Evolutionary conservation across 1,140 invertebrate species (phyloP).

Genomic region (Zaprionus camerounensis): DNA sequence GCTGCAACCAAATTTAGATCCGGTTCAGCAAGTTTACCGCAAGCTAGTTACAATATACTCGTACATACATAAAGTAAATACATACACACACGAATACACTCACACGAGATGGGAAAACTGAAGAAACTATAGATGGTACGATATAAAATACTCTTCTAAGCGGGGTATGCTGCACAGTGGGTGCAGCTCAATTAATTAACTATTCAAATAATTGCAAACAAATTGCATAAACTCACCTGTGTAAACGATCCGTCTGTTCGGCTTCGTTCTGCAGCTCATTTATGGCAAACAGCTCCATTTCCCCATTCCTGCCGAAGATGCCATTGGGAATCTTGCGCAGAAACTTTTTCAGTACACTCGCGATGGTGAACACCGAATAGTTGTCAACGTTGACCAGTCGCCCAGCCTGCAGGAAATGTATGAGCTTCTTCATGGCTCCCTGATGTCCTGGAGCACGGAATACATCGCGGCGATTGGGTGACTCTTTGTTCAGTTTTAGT

Average conservation of each 20-base stretch:
- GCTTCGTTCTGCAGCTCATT: slow-evolving; percentile 91
- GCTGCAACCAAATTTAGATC: slow-evolving; percentile 79
- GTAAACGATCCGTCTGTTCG: slow-evolving; percentile 95
- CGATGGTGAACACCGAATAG: slow-evolving; percentile 99
- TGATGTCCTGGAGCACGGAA: slow-evolving; percentile 97
- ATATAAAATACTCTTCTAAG: slow-evolving; percentile 12
- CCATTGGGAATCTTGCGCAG: slow-evolving; percentile 98
- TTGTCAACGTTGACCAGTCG: slow-evolving; percentile 98
- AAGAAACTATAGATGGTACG: slow-evolving; percentile 39
- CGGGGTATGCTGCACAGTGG: background rate
- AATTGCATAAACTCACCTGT: slow-evolving; percentile 88
- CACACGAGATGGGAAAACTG: slow-evolving; percentile 36
- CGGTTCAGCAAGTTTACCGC: slow-evolving; percentile 82
- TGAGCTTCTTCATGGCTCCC: slow-evolving; percentile 97
- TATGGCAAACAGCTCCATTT: slow-evolving; percentile 95
- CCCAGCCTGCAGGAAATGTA: slow-evolving; percentile 97
- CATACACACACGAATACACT: slow-evolving; percentile 14
- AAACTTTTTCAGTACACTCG: slow-evolving; percentile 98
- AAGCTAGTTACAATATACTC: slow-evolving; percentile 73
- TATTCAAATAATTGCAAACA: background rate
- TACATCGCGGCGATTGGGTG: slow-evolving; percentile 95
- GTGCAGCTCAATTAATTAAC: background rate
- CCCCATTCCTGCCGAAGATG: slow-evolving; percentile 95
- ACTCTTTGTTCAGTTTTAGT: slow-evolving; percentile 97
- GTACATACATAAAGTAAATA: slow-evolving; percentile 3